Percentiles rank a stretch among this genome's conserved stretches.
These are phyloP conservation scores for Melanaphis sacchari DNA, from an alignment of 1,140 invertebrate species.

Conservation along the genomic window DNA sequence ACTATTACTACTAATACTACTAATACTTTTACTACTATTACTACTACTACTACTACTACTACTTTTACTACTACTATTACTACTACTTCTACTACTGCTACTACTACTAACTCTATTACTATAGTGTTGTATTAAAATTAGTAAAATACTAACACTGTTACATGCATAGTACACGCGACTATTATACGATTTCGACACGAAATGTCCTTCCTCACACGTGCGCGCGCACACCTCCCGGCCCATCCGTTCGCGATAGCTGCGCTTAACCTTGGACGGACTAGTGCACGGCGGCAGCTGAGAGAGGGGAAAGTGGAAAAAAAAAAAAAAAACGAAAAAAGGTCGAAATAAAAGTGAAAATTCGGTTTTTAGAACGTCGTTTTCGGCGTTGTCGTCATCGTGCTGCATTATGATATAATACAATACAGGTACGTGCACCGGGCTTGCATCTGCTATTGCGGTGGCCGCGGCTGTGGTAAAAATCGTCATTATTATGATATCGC, in stretches of 20 bases:
- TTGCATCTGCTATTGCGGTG: background rate
- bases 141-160: background rate
- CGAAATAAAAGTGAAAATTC: slow-evolving; percentile 46
- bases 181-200: slow-evolving; percentile 22
- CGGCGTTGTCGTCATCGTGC: background rate
- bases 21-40: too few relatives aligned
- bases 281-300: background rate
- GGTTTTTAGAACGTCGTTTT: slow-evolving; percentile 8
- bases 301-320: slow-evolving; percentile 46
- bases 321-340: slow-evolving; percentile 17
- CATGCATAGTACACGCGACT: background rate
- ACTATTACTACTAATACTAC: background rate
- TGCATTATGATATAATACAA: background rate
- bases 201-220: background rate
- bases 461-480: background rate
- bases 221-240: background rate
- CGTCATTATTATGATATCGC: background rate
- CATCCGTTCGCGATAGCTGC: background rate
- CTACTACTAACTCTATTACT: background rate
- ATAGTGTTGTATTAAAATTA: background rate
- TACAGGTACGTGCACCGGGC: background rate
- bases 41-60: too few relatives aligned
- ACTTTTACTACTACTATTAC: background rate
- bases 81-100: background rate
- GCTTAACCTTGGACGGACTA: slow-evolving; percentile 25